Conservation (phyloP, 1,140 invertebrate genomes). For the Xylocopa sonorina region DNA sequence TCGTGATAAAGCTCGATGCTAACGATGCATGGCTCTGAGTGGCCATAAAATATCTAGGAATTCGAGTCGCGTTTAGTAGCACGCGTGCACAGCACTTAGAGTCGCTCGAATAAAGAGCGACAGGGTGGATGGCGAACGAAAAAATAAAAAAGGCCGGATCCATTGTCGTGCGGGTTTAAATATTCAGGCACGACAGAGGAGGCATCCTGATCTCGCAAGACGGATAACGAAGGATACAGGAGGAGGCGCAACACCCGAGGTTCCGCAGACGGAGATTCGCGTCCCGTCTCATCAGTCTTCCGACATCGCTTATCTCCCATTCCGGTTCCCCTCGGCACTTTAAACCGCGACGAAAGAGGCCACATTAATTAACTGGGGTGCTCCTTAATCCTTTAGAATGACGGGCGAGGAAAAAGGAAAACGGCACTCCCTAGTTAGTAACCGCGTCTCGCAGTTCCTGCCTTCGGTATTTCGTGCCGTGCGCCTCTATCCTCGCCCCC, state of each 20-base stretch:
- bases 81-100: not conserved
- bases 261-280: not conserved
- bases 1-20: too few relatives aligned
- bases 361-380: slow-evolving; percentile 10
- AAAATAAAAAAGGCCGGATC: not conserved
- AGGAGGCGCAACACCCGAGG: not conserved
- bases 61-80: too few relatives aligned
- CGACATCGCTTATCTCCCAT: slow-evolving; percentile 24
- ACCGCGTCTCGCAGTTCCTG: slow-evolving; percentile 19
- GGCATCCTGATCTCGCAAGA: not conserved
- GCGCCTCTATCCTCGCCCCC: too few relatives aligned
- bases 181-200: not conserved
- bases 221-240: slow-evolving; percentile 21
- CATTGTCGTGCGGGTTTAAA: not conserved
- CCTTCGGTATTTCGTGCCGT: slow-evolving; percentile 45
- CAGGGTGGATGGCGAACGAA: too few relatives aligned
- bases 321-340: not conserved
- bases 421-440: not conserved
- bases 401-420: too few relatives aligned
- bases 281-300: slow-evolving; percentile 3
- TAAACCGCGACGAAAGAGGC: not conserved
- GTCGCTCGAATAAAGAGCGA: not conserved
- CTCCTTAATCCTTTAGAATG: not conserved
- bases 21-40: slow-evolving; percentile 27
- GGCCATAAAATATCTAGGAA: too few relatives aligned